Conservation (phyloP, 2,888 invertebrate genomes). For the Pristionchus mayeri region DNA sequence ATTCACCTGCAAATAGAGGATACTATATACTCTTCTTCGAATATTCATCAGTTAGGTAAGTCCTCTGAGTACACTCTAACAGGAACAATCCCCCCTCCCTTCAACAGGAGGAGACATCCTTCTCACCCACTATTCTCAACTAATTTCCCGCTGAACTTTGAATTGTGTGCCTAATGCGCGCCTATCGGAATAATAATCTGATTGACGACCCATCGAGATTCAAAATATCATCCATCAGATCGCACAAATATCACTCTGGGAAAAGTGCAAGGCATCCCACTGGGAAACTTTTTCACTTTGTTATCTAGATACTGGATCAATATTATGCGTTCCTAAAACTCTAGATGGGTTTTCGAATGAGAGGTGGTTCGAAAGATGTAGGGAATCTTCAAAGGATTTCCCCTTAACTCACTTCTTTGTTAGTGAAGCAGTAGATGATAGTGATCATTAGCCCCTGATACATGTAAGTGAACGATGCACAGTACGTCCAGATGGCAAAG, state of each 20-base stretch:
- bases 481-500: conserved; percentile 77
- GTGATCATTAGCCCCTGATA: conserved; percentile 80
- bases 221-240: no score
- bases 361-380: no score
- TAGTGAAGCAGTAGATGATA: conserved; percentile 79
- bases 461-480: conserved; percentile 78
- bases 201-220: no score
- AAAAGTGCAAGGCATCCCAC: no score
- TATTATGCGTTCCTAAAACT: no score
- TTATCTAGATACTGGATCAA: no score
- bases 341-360: no score
- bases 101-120: not conserved
- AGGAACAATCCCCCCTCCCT: not conserved
- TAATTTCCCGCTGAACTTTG: not conserved
- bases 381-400: no score
- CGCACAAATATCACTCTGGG: no score
- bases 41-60: not conserved
- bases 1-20: conserved; percentile 64
- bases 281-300: no score
- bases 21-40: not conserved
- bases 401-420: conserved; percentile 78
- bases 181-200: no score
- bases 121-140: not conserved
- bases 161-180: no score
- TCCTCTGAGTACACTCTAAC: not conserved